phyloP scores from a whole-genome alignment of 92 coral and sea anemone genomes.

The Heliopora coerulea region DNA sequence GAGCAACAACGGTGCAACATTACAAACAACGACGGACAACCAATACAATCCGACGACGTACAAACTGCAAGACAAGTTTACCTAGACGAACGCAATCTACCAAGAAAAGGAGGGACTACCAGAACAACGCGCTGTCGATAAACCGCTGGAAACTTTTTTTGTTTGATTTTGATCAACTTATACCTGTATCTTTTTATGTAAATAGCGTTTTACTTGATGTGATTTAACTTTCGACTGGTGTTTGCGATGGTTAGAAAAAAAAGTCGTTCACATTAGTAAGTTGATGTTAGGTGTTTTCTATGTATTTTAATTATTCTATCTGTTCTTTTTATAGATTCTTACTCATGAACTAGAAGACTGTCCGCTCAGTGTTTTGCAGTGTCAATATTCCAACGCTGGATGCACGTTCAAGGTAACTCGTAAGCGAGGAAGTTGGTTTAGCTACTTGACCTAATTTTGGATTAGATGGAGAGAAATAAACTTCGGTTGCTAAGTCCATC shows the following conservation, averaged over 20 bases:
- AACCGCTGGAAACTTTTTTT: too few relatives aligned
- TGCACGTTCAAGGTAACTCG: slow-evolving; percentile 88
- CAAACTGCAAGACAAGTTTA: not conserved
- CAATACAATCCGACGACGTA: not conserved
- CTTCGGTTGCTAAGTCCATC: not conserved
- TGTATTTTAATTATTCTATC: not conserved
- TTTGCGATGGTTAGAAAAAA: too few relatives aligned
- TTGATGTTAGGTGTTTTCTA: not conserved
- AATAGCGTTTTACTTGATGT: not conserved
- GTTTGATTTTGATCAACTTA: too few relatives aligned
- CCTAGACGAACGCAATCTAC: not conserved
- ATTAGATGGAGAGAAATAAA: too few relatives aligned
- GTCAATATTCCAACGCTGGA: slow-evolving; percentile 86
- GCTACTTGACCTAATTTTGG: too few relatives aligned
- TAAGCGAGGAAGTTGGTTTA: too few relatives aligned
- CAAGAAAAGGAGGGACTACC: not conserved
- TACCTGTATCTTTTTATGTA: not conserved
- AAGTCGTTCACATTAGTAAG: too few relatives aligned
- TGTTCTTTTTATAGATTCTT: slow-evolving; percentile 57
- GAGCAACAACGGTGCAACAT: not conserved
- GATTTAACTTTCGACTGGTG: too few relatives aligned
- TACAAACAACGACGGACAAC: not conserved
- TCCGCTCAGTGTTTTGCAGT: slow-evolving; percentile 70
- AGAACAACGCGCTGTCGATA: not conserved
- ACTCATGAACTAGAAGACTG: slow-evolving; percentile 75